A percentile compares a stretch with the other conserved stretches of the same genome.
phyloP scores from a whole-genome alignment of 1,140 invertebrate species.

The Brachionus rotundiformis region DNA sequence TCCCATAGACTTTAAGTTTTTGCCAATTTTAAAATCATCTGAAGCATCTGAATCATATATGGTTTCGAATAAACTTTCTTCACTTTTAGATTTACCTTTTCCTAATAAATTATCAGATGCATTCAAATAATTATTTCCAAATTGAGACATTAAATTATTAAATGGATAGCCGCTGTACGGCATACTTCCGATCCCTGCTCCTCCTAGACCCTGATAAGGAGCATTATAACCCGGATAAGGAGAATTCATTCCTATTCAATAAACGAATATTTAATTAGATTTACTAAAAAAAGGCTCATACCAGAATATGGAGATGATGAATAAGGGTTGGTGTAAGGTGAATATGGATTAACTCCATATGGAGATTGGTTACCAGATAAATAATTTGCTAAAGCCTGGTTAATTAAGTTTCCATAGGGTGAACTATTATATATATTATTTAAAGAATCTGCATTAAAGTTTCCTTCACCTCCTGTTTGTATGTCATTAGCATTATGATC shows the following conservation, averaged over 20 bases:
- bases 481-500: conserved; percentile 1
- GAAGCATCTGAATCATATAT: conserved; percentile 19
- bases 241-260: neutral
- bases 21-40: neutral
- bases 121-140: neutral
- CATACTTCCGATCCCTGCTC: neutral
- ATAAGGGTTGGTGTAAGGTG: neutral
- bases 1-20: neutral
- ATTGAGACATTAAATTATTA: neutral
- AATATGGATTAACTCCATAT: conserved; percentile 8
- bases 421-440: neutral
- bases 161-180: neutral
- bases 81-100: neutral
- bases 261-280: neutral
- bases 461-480: neutral
- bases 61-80: conserved; percentile 13
- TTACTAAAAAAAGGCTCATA: neutral
- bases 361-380: neutral
- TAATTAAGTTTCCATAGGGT: neutral
- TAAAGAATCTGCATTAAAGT: neutral
- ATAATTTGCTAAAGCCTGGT: neutral
- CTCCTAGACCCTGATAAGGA: neutral
- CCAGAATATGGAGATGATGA: neutral
- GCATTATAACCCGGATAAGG: neutral
- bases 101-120: neutral